Evolutionary conservation across 2,888 invertebrate species (phyloP).

Genomic region (Drosophila borborema): DNA sequence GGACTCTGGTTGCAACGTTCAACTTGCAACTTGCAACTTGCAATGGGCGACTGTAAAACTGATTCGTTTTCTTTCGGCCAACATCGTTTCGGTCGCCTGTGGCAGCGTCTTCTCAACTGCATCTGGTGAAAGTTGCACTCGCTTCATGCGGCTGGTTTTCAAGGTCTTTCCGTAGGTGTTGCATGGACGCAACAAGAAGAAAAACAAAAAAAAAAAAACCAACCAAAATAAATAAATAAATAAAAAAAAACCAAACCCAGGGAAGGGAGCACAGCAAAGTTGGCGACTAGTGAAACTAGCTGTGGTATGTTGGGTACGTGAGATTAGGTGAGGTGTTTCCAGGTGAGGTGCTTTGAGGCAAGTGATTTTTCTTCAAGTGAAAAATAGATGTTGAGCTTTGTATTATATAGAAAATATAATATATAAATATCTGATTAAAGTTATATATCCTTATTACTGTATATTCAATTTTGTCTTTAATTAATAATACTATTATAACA

Average conservation of each 20-base stretch:
- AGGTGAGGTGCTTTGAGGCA: not conserved
- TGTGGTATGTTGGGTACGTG: not conserved
- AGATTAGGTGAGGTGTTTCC: constrained; percentile 9
- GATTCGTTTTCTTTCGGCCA: constrained; percentile 34
- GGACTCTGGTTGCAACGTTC: constrained; percentile 19
- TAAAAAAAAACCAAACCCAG: not conserved
- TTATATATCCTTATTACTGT: too few relatives aligned
- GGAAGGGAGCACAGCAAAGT: constrained; percentile 9
- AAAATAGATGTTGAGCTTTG: not conserved
- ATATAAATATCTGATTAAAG: not conserved
- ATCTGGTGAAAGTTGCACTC: constrained; percentile 71
- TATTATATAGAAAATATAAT: not conserved
- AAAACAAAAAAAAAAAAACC: not conserved
- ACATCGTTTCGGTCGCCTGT: constrained; percentile 15
- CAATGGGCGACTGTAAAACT: constrained; percentile 23
- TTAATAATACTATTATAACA: not conserved
- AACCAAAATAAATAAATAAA: not conserved
- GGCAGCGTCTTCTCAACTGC: constrained; percentile 21
- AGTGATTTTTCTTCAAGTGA: not conserved
- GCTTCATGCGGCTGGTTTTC: constrained; percentile 60
- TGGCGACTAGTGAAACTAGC: constrained; percentile 8
- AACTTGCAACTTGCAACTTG: constrained; percentile 3
- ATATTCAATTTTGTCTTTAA: too few relatives aligned
- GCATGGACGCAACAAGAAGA: constrained; percentile 8
- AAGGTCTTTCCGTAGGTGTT: constrained; percentile 69